Percentiles rank a stretch among this genome's conserved stretches.
Conservation (phyloP, 2,797 vertebrate species). For the Pteronotus mesoamericanus region DNA sequence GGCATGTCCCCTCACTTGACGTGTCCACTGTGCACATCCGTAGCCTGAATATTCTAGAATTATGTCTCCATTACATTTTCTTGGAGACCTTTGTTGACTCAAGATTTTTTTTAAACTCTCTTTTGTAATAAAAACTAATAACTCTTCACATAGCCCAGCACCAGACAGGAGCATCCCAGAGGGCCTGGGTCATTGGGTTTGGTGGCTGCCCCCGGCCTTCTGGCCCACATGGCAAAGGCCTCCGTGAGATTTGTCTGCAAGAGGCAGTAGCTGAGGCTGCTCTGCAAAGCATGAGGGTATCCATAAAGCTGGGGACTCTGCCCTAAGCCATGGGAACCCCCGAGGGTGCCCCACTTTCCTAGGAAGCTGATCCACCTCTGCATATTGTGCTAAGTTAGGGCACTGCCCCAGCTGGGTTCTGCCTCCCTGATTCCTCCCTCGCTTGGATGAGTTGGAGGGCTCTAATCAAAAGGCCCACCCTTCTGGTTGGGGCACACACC, state of each 20-base stretch:
- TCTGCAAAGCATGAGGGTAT: background rate
- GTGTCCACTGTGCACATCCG: background rate
- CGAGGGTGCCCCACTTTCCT: background rate
- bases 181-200: fast-evolving
- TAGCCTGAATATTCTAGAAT: background rate
- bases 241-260: background rate
- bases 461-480: background rate
- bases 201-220: background rate
- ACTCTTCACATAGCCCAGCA: background rate
- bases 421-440: background rate
- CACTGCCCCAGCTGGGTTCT: background rate
- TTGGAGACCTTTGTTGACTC: background rate
- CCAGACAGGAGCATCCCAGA: fast-evolving
- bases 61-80: background rate
- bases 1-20: background rate
- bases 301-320: background rate
- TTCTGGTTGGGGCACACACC: background rate
- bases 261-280: background rate
- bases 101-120: background rate
- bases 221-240: background rate
- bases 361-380: background rate
- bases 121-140: background rate
- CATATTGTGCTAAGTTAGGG: background rate
- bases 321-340: background rate
- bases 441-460: background rate